phyloP scores from a whole-genome alignment of 2,113 vertebrate genomes.

The Callipepla californica region DNA sequence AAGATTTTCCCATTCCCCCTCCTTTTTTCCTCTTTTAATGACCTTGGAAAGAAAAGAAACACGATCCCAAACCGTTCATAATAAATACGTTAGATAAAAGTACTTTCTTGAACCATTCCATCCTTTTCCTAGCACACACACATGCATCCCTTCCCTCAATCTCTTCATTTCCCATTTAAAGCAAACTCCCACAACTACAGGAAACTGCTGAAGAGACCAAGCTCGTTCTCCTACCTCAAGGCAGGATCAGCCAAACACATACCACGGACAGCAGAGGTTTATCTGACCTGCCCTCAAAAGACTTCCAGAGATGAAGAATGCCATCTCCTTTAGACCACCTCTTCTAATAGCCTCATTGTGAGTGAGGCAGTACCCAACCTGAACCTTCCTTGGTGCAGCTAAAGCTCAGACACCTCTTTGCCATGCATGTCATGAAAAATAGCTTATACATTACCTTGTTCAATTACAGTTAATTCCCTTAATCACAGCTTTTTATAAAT shows the following conservation, averaged over 20 bases:
- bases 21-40: slow-evolving; percentile 41
- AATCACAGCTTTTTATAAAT: neutral
- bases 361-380: slow-evolving; percentile 20
- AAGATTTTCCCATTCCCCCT: slow-evolving; percentile 17
- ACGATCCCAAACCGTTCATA: neutral
- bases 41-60: slow-evolving; percentile 45
- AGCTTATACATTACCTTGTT: slow-evolving; percentile 17
- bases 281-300: slow-evolving; percentile 21
- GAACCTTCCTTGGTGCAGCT: neutral
- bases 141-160: neutral
- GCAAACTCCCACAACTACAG: neutral
- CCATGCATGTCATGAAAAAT: neutral
- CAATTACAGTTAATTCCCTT: neutral
- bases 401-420: slow-evolving; percentile 28
- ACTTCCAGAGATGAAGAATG: neutral
- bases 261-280: slow-evolving; percentile 9
- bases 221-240: neutral
- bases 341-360: slow-evolving; percentile 5
- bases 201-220: neutral
- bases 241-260: neutral
- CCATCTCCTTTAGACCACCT: neutral
- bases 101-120: neutral
- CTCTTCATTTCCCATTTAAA: slow-evolving; percentile 37
- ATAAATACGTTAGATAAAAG: neutral
- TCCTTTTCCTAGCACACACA: neutral